Evolutionary conservation across 2,888 invertebrate species (phyloP), one percentile per base, ranked within the genome.

Genomic region (Watsonalla cultraria): DNA sequence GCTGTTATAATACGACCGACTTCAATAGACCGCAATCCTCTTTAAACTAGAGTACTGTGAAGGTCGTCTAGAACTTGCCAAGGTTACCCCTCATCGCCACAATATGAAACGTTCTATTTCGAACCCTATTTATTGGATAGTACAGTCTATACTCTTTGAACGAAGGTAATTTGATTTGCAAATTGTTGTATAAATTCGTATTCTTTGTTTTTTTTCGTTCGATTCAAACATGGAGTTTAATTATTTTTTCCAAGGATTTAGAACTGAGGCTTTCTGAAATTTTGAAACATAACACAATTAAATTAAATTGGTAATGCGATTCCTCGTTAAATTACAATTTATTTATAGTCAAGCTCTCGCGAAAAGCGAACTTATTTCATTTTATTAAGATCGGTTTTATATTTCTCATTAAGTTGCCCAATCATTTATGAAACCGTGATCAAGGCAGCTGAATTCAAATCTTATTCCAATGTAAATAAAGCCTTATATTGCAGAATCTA

Each of bases 61-160:
- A 72, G 69, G 69, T 47, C 61, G 68, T 73, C 72, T 72, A 60
- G 66, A 53, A 61, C 62, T 53, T 24, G 45, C 45, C 46, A 58
- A 64, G 61, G 60, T 49, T 49, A 37, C 37, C 15, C 37, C 37
- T 11, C 37, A 9, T 37, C 13, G 37, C 37, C 37, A 8, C 37
- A 49, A 49, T 49, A 49, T 8, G 49, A 35, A 49, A 39, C 37
- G 37, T 37, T 37, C 7, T 14, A 37, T 49, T 49, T 37, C 35
- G 14, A 49, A 7, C 49, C 14, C 13, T 49, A 39, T 11, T 15
- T 39, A 14, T 8, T 13, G 15, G 1, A 13, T 35, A 34, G 13
- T 48, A 48, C n/a, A 37, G 37, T 37, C 7, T 37, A 37, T 37
- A 37, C 1, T 37, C 7, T 8, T 37, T 37, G 37, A 37, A 37